phyloP scores from a whole-genome alignment of 23 tunicate species.

The Styela plicata region DNA sequence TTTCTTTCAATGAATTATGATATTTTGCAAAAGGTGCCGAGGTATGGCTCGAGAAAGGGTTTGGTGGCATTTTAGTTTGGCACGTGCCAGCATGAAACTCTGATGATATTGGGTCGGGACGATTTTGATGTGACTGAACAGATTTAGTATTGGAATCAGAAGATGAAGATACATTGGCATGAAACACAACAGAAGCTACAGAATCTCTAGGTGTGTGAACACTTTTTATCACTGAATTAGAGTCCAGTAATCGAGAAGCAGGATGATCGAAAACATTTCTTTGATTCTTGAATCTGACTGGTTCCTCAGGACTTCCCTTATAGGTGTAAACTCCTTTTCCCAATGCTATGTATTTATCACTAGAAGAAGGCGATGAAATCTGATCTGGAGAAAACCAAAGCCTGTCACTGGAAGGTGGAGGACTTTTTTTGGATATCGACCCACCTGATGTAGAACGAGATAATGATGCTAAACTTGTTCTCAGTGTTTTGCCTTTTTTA shows the following conservation, averaged over 20 bases:
- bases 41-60: neutral
- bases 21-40: neutral
- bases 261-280: neutral
- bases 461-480: neutral
- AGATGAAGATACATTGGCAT: neutral
- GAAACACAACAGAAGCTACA: slow-evolving; percentile 3
- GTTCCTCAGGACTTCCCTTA: slow-evolving; percentile 63
- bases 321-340: slow-evolving; percentile 76
- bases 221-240: neutral
- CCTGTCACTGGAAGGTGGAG: slow-evolving; percentile 58
- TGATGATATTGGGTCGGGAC: too few species aligned
- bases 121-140: neutral
- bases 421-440: slow-evolving; percentile 31
- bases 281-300: slow-evolving; percentile 23
- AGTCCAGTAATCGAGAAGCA: neutral
- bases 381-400: neutral
- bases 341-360: slow-evolving; percentile 73
- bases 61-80: too few species aligned
- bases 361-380: neutral
- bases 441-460: slow-evolving; percentile 73
- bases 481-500: neutral
- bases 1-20: neutral
- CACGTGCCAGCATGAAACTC: too few species aligned
- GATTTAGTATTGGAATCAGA: neutral
- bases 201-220: neutral